Conservation (phyloP, 2,113 vertebrate genomes). For the Aldabrachelys gigantea region DNA sequence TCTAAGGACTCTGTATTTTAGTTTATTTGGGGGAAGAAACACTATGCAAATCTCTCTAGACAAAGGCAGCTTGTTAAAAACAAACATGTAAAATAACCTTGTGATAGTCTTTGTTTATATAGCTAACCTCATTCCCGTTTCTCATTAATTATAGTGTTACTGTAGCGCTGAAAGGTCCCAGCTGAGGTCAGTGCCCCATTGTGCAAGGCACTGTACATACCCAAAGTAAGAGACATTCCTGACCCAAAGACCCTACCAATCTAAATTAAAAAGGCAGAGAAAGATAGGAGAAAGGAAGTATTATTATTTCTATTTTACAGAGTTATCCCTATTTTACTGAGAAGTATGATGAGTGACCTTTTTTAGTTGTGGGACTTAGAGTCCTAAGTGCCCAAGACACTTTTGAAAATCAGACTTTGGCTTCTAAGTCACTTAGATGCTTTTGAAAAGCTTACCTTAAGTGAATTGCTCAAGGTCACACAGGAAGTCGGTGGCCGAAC, state of each 20-base stretch:
- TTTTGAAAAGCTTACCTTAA: background rate
- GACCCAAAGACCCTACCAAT: background rate
- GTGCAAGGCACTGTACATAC: background rate
- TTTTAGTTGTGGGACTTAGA: background rate
- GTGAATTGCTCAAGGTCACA: background rate
- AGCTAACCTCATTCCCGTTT: background rate
- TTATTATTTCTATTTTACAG: background rate
- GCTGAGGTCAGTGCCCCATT: background rate
- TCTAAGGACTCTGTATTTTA: background rate
- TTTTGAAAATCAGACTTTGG: background rate
- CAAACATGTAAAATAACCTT: background rate
- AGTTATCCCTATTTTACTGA: background rate
- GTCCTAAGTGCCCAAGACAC: background rate
- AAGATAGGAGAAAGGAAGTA: background rate
- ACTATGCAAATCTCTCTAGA: background rate
- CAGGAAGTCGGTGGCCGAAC: background rate
- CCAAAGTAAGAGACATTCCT: background rate
- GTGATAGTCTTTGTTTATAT: fast-evolving
- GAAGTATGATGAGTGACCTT: background rate
- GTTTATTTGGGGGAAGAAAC: background rate
- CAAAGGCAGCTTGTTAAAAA: background rate
- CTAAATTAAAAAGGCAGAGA: fast-evolving
- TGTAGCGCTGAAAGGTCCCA: background rate
- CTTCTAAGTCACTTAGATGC: background rate
- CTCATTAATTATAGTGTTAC: background rate